Conservation (phyloP, 1,140 invertebrate genomes). For the Leptopilina boulardi region DNA sequence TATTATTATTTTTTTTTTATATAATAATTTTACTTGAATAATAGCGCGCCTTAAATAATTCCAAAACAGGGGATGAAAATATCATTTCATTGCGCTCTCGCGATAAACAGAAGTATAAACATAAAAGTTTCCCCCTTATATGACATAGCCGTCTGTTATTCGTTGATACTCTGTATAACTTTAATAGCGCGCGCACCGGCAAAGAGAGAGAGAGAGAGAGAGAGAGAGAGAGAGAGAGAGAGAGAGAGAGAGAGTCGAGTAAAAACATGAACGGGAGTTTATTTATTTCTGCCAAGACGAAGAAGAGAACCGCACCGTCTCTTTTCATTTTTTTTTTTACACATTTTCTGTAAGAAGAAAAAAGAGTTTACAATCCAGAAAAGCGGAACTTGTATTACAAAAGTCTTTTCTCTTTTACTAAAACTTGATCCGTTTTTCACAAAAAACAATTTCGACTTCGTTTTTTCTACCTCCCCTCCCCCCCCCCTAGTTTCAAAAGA, state of each 20-base stretch:
- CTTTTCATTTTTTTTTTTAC: background rate
- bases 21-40: background rate
- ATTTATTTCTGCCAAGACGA: constrained; percentile 40
- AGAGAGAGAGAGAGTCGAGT: background rate
- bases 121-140: constrained; percentile 5
- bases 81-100: background rate
- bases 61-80: background rate
- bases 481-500: no score
- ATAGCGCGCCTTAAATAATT: background rate
- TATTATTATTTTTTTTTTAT: background rate
- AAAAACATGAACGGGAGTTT: constrained; percentile 31
- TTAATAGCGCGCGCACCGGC: constrained; percentile 29
- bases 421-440: no score
- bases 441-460: no score
- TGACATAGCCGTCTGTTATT: constrained; percentile 21
- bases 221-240: no score
- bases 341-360: constrained; percentile 19
- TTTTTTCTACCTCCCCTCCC: no score
- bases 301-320: background rate
- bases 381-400: constrained; percentile 32
- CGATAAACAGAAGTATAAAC: constrained; percentile 21
- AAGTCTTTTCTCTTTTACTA: no score
- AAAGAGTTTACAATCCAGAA: constrained; percentile 15
- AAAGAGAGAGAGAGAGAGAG: no score
- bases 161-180: constrained; percentile 20